Base-by-base conservation (phyloP, 2,797 vertebrate species). In the Acanthopagrus latus region DNA sequence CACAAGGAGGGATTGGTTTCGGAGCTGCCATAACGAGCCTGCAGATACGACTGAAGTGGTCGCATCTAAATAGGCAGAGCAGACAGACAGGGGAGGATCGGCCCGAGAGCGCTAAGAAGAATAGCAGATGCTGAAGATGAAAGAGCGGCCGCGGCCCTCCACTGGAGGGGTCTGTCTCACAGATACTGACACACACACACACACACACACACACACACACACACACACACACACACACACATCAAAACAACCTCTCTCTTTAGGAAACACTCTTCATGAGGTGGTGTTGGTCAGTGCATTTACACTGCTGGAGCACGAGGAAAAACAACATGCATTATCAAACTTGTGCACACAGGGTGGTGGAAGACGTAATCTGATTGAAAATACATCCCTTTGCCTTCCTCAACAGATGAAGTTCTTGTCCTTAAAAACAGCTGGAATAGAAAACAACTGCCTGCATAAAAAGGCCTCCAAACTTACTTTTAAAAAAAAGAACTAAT, bases 31-130 rank as follows among this genome's bases (percentile, higher is more conserved):
- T 81, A 86, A 87, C 73, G 86, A 86, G 89, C 78, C 87, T 87
- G 82, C 78, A 90, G 87, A 92, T 88, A 88, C 74, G 88, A 91
- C 82, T 91, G 92, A 92, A 93, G 91, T 89, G 91, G 89, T 92
- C 51, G 64, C 73, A 83, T 83, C 68, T 78, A 81, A 87, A 85
- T 57, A 73, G 83, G 71, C 79, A 3, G 72, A 86, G 83, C 86
- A 90, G 91, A 88, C 84, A 87, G 85, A 86, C 84, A 84, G 88
- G 0, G 12, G 78, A 85, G 81, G 79, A 47, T 81, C 64, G 82
- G 69, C 59, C 77, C 27, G 23, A 76, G 84, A 64, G 76, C 60
- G 55, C 47, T 83, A 54, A 89, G 81, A 90, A 74, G 84, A 89
- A 89, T 69, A 88, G 84, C 86, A 90, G 89, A 88, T 84, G 88